phyloP scores from a whole-genome alignment of 2,797 vertebrate species.

The Coregonus suidteri region DNA sequence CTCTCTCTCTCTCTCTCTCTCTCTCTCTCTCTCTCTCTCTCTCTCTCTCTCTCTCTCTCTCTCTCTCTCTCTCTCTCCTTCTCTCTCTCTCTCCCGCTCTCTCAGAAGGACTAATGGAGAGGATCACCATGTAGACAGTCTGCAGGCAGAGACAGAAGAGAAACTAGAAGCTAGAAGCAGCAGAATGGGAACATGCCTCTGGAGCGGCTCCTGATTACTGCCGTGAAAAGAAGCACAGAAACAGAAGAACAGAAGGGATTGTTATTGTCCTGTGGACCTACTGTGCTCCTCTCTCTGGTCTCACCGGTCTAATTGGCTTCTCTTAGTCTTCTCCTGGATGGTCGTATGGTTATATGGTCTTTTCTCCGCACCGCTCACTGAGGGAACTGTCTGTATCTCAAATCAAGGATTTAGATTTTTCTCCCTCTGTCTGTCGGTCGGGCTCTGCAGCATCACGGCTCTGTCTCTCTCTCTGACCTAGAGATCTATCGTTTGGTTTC shows the following conservation, averaged over 20 bases:
- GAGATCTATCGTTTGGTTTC: constrained; percentile 34
- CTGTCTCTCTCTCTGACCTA: constrained; percentile 28
- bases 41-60: constrained; percentile 32
- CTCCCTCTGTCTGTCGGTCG: not conserved
- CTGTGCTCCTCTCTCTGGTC: constrained; percentile 21
- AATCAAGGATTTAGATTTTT: not conserved
- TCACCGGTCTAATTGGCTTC: not conserved
- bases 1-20: too few relatives aligned
- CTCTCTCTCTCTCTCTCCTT: constrained; percentile 25
- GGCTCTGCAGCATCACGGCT: constrained; percentile 21
- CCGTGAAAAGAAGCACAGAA: constrained; percentile 41
- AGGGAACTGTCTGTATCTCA: not conserved
- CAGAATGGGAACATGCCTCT: constrained; percentile 90
- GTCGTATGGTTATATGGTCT: not conserved
- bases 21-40: constrained; percentile 11
- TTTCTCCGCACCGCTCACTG: not conserved
- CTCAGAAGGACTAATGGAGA: constrained; percentile 76
- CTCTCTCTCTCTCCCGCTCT: constrained; percentile 50
- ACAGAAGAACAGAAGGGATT: not conserved
- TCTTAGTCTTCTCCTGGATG: constrained; percentile 21
- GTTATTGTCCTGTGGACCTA: constrained; percentile 27
- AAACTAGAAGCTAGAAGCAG: constrained; percentile 1
- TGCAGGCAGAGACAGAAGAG: constrained; percentile 47
- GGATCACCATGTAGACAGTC: constrained; percentile 93
- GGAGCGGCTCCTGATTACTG: constrained; percentile 85